These are phyloP conservation scores for Tholera decimalis DNA, from an alignment of 2,888 invertebrate genomes.

Conservation along the genomic window DNA sequence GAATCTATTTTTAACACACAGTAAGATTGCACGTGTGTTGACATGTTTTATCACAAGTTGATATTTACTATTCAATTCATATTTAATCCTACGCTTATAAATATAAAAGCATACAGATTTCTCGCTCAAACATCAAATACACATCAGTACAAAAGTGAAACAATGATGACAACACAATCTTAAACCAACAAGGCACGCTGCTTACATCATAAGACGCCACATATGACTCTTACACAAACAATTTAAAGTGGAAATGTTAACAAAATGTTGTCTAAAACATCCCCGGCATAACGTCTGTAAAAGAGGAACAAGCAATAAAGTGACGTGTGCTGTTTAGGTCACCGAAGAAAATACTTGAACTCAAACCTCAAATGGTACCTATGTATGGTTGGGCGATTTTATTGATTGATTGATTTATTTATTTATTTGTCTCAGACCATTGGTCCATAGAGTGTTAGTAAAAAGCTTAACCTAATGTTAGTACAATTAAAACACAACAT, in stretches of 20 bases:
- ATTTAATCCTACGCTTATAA: conserved; percentile 32
- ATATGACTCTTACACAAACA: conserved; percentile 36
- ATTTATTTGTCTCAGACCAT: too few species aligned
- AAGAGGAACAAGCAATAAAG: conserved; percentile 14
- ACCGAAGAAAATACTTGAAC: conserved; percentile 11
- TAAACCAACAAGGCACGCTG: conserved; percentile 49
- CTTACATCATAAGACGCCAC: conserved; percentile 50
- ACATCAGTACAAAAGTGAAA: conserved; percentile 35
- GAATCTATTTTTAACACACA: conserved; percentile 33
- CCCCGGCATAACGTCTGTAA: not conserved
- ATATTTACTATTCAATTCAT: conserved; percentile 30
- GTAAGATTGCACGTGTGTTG: conserved; percentile 42
- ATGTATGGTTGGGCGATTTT: not conserved
- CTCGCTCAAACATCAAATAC: conserved; percentile 33
- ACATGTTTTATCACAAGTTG: conserved; percentile 32
- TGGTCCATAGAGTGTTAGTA: too few species aligned
- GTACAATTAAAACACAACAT: too few species aligned
- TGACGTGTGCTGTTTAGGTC: conserved; percentile 3
- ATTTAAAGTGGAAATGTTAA: conserved; percentile 37
- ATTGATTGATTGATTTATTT: too few species aligned
- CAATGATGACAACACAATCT: conserved; percentile 45
- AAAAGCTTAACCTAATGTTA: too few species aligned
- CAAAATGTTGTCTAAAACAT: conserved; percentile 24
- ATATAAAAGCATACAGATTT: conserved; percentile 31
- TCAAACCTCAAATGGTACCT: not conserved